Percentiles rank a stretch among this genome's conserved stretches.
These are phyloP conservation scores for Stegodyphus dumicola DNA, from an alignment of 1,140 invertebrate species.

Conservation along the genomic window DNA sequence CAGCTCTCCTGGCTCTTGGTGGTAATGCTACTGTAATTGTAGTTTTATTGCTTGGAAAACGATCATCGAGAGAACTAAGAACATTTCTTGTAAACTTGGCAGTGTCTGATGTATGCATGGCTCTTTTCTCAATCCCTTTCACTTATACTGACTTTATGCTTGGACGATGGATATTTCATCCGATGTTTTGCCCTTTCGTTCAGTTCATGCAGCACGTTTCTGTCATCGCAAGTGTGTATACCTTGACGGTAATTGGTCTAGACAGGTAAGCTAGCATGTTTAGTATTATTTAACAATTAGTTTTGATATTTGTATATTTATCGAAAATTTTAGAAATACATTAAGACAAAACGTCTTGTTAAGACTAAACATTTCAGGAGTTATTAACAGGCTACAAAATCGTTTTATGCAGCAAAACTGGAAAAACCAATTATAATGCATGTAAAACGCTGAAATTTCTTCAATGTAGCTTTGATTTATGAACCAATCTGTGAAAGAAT, in stretches of 20 bases:
- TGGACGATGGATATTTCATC: slow-evolving; percentile 68
- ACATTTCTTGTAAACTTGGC: slow-evolving; percentile 70
- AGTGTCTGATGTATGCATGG: slow-evolving; percentile 69
- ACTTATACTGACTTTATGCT: slow-evolving; percentile 70
- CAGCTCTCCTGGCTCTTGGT: slow-evolving; percentile 66
- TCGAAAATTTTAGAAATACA: too few species aligned
- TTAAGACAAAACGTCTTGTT: too few species aligned
- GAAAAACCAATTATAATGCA: too few species aligned
- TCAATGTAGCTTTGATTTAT: too few species aligned
- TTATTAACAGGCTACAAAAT: too few species aligned
- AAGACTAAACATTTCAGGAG: too few species aligned
- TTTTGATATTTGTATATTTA: too few species aligned
- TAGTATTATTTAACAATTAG: too few species aligned
- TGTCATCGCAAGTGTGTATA: slow-evolving; percentile 69
- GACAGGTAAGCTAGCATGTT: slow-evolving; percentile 67
- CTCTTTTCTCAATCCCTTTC: slow-evolving; percentile 70
- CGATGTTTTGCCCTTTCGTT: slow-evolving; percentile 68
- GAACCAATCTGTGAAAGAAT: too few species aligned
- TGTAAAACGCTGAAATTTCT: too few species aligned
- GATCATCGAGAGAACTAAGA: slow-evolving; percentile 66
- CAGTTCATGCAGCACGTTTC: slow-evolving; percentile 69
- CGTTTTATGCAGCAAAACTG: too few species aligned
- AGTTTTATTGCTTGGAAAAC: slow-evolving; percentile 67
- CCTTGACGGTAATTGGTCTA: slow-evolving; percentile 69
- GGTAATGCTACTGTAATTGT: slow-evolving; percentile 68